Evolutionary conservation across 2,888 invertebrate species (phyloP).

Genomic region (Caenorhabditis parvicauda): DNA sequence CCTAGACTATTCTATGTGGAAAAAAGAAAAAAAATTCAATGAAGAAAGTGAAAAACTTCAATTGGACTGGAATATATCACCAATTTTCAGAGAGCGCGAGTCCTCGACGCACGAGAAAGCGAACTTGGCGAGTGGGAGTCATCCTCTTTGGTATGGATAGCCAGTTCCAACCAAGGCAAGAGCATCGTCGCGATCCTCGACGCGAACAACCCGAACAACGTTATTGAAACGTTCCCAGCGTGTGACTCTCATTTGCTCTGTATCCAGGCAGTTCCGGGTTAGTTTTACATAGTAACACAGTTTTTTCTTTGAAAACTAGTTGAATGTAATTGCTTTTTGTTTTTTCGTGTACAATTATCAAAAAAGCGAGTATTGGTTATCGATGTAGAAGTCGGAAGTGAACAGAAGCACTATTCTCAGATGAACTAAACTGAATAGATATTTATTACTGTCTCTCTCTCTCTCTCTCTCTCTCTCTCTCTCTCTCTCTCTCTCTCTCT

Average conservation of each 20-base stretch:
- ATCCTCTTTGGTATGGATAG: slow-evolving; percentile 89
- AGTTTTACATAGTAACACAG: slow-evolving; percentile 7
- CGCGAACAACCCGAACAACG: slow-evolving; percentile 91
- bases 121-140: slow-evolving; percentile 54
- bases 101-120: slow-evolving; percentile 37
- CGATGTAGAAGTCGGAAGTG: too few species aligned
- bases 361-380: too few species aligned
- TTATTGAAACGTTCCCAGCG: slow-evolving; percentile 88
- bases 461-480: too few species aligned
- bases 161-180: slow-evolving; percentile 70
- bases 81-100: slow-evolving; percentile 32
- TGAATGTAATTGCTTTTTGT: not conserved
- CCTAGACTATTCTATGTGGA: not conserved
- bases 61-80: not conserved
- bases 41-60: not conserved
- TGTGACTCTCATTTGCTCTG: slow-evolving; percentile 89
- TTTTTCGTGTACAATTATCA: too few species aligned
- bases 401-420: too few species aligned
- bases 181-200: slow-evolving; percentile 76
- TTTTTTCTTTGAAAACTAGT: not conserved
- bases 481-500: too few species aligned
- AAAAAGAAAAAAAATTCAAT: not conserved
- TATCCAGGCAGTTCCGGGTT: slow-evolving; percentile 90
- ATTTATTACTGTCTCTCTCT: too few species aligned
- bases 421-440: too few species aligned